Conservation (phyloP, 2,888 invertebrate species). For the Cylloceria caligata region DNA sequence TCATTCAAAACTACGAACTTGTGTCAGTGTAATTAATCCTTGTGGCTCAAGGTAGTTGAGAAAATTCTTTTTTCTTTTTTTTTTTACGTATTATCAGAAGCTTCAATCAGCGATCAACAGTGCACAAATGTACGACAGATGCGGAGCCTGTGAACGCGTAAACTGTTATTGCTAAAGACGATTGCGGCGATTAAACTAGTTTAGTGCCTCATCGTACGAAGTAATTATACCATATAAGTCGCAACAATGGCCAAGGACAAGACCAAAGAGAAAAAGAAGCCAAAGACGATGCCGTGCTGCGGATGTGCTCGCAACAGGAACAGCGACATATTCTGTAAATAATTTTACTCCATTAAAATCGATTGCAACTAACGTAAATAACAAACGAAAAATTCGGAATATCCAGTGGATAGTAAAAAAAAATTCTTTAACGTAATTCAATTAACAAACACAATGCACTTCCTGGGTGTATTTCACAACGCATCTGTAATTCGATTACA, state of each 20-base stretch:
- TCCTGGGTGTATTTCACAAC: conserved; percentile 67
- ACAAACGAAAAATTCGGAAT: conserved; percentile 17
- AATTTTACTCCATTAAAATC: conserved; percentile 32
- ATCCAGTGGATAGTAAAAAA: conserved; percentile 12
- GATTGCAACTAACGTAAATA: background rate
- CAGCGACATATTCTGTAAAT: conserved; percentile 83
- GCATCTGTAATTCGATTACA: conserved; percentile 69
- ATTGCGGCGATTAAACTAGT: conserved; percentile 52
- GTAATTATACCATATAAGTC: conserved; percentile 51
- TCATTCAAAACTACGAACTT: background rate
- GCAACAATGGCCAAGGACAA: conserved; percentile 71
- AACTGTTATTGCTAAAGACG: conserved; percentile 50
- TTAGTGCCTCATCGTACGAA: conserved; percentile 38
- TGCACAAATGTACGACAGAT: conserved; percentile 45
- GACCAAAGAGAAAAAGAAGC: conserved; percentile 74
- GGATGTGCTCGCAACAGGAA: conserved; percentile 83
- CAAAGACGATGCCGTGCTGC: conserved; percentile 80
- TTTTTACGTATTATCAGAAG: background rate
- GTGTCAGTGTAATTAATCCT: background rate
- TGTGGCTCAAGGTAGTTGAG: background rate
- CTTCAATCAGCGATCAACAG: background rate
- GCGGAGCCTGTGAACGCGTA: conserved; percentile 44
- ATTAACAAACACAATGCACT: conserved; percentile 67
- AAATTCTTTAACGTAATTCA: conserved; percentile 53
- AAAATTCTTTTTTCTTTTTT: conserved; percentile 13